Percentiles rank a stretch among this genome's conserved stretches.
Conservation (phyloP, 2,888 invertebrate species). For the Piscicola geometra region DNA sequence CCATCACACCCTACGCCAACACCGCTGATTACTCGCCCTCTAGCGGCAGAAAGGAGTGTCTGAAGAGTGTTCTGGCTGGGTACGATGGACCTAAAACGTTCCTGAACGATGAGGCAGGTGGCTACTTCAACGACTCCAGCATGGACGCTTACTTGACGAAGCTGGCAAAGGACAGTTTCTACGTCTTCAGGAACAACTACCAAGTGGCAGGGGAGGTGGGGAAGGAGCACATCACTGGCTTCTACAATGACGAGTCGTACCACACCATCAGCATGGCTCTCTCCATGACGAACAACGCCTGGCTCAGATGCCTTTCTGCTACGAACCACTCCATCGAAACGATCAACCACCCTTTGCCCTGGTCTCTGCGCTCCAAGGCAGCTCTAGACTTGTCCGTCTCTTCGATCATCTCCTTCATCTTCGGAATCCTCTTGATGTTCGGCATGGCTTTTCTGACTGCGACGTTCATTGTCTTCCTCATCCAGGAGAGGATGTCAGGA, state of each 20-base stretch:
- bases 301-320: constrained; percentile 44
- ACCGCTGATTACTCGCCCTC: not conserved
- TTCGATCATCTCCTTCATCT: constrained; percentile 36
- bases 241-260: constrained; percentile 75
- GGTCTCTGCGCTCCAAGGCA: constrained; percentile 19
- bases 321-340: constrained; percentile 56
- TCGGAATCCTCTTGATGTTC: constrained; percentile 42
- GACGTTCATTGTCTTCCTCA: constrained; percentile 58
- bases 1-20: constrained; percentile 34
- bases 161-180: constrained; percentile 48
- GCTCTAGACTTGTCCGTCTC: constrained; percentile 29
- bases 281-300: constrained; percentile 52
- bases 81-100: too few species aligned
- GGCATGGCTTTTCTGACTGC: constrained; percentile 55
- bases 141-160: constrained; percentile 41
- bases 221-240: constrained; percentile 51
- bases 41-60: not conserved
- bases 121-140: not conserved
- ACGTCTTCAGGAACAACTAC: constrained; percentile 52
- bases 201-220: constrained; percentile 46
- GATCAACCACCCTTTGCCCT: constrained; percentile 67
- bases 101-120: not conserved
- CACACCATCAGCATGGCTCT: constrained; percentile 70
- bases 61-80: not conserved
- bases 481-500: constrained; percentile 63